Evolutionary conservation across 1,140 invertebrate species (phyloP), one percentile per base, ranked within the genome.

Genomic region (Lerema accius): DNA sequence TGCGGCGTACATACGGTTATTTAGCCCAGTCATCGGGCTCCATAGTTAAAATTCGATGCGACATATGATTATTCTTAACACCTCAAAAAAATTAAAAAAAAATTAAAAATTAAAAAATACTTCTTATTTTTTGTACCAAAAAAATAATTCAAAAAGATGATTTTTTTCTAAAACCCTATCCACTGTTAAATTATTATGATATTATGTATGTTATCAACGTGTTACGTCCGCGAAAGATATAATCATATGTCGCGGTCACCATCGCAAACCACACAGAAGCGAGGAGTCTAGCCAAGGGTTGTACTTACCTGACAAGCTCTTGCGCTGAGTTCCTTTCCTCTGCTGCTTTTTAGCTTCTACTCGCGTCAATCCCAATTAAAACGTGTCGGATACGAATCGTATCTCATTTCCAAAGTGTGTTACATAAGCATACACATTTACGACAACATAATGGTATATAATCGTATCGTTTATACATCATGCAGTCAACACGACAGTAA

Each of bases 311-410:
- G 95, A 93, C 92, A 96, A 91, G 90, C 95, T 96, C 93, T 96
- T 96, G 76, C 88, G 84, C 42, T 87, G 85, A 39, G 73, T 75
- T 69, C 71, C 84, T 93, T 95, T 96, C 93, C 95, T 95, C 93
- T 95, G 94, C 92, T 96, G 94, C 94, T 96, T 97, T 96, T 96
- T 97, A 94, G 95, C 95, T 94, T 97, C 96, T 97, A 94, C 78
- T 71, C 65, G 73, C 62, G 61, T 74, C 73, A 82, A 82, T 78
- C 62, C 55, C 63, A 35, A 66, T 51, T 11, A 37, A 9, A 43
- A 51, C 17, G 16, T 59, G 62, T 71, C 65, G 67, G 71, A 63
- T 39, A 32, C 43, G 40, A 14, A 49, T 72, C 61, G 50, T 59
- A 65, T 58, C 60, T 60, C 73, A 49, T 73, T 71, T 78, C 74